phyloP scores from a whole-genome alignment of 2,888 invertebrate genomes.

The Ichneumon xanthorius region DNA sequence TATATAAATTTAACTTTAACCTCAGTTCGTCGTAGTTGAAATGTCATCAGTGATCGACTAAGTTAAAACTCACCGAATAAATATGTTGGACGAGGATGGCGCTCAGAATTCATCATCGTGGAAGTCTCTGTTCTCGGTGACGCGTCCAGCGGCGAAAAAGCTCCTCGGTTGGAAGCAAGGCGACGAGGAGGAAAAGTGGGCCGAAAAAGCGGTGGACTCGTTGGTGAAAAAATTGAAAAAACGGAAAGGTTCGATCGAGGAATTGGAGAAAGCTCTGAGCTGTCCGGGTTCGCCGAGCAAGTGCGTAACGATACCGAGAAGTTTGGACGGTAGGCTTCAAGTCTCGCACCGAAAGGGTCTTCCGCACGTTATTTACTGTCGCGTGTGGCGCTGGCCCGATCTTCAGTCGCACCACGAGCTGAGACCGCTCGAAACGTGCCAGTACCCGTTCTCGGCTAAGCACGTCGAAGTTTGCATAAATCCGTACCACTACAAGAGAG shows the following conservation, averaged over 20 bases:
- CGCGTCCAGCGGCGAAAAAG: conserved; percentile 98
- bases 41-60: not conserved
- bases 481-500: conserved; percentile 99
- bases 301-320: conserved; percentile 98
- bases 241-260: conserved; percentile 97
- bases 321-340: conserved; percentile 97
- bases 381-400: conserved; percentile 99
- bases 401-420: conserved; percentile 99
- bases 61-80: conserved; percentile 71
- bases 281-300: conserved; percentile 98
- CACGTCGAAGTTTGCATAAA: conserved; percentile 99
- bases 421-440: conserved; percentile 97
- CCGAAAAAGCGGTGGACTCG: conserved; percentile 98
- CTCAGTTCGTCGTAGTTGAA: not conserved
- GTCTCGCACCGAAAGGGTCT: conserved; percentile 99
- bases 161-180: conserved; percentile 98
- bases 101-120: conserved; percentile 88
- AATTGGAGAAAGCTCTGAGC: conserved; percentile 91
- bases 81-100: conserved; percentile 87
- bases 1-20: not conserved
- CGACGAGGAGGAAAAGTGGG: conserved; percentile 99
- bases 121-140: conserved; percentile 98
- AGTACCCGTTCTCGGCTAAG: conserved; percentile 98
- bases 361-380: conserved; percentile 99
- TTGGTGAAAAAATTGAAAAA: conserved; percentile 97